phyloP scores from a whole-genome alignment of 1,140 invertebrate genomes.

The Ceratitis capitata region DNA sequence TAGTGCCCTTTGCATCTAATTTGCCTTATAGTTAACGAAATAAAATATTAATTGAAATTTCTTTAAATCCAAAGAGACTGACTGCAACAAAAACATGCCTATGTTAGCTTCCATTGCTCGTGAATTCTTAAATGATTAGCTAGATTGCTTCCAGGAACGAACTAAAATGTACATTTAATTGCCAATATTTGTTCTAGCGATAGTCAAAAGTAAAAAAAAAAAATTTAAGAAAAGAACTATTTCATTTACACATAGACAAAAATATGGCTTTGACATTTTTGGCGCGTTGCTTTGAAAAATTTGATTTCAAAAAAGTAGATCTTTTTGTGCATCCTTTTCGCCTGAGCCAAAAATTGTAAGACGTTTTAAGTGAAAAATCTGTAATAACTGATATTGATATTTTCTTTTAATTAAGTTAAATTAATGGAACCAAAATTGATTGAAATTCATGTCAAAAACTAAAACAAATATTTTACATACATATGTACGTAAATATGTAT shows the following conservation, averaged over 20 bases:
- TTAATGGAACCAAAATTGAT: too few relatives aligned
- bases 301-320: neutral
- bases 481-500: too few relatives aligned
- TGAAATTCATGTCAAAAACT: too few relatives aligned
- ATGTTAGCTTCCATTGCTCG: neutral
- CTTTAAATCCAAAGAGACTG: constrained; percentile 9
- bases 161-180: neutral
- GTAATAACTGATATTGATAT: too few relatives aligned
- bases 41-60: constrained; percentile 28
- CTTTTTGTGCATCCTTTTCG: neutral
- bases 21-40: constrained; percentile 42
- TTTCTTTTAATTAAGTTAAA: too few relatives aligned
- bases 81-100: neutral
- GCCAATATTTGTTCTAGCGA: neutral
- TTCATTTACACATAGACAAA: neutral
- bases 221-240: too few relatives aligned
- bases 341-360: neutral
- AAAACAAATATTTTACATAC: too few relatives aligned
- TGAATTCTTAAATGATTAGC: neutral
- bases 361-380: too few relatives aligned
- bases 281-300: neutral
- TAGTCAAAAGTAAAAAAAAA: too few relatives aligned
- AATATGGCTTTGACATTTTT: neutral
- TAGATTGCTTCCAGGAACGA: neutral
- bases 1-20: constrained; percentile 43